Conservation (phyloP, 2,797 vertebrate species). For the Alosa sapidissima region DNA sequence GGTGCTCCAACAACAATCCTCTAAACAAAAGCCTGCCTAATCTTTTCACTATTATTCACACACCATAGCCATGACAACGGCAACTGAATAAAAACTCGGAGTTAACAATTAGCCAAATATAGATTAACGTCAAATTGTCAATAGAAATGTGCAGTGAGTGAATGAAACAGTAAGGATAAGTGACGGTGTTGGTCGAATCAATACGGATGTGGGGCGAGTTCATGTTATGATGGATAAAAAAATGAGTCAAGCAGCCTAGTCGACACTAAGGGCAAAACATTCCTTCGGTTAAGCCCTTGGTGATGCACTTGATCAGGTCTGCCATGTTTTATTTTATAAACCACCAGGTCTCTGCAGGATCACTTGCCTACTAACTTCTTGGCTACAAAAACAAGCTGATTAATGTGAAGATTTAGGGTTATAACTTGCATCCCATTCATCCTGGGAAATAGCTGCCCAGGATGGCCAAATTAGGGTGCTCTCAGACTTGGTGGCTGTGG, state of each 20-base stretch:
- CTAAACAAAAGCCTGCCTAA: constrained; percentile 1
- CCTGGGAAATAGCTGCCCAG: neutral
- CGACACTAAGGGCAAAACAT: neutral
- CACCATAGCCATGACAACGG: neutral
- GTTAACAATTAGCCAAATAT: neutral
- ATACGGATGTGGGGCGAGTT: neutral
- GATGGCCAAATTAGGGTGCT: constrained; percentile 3
- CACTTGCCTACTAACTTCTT: neutral
- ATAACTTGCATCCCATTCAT: neutral
- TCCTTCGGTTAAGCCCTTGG: neutral
- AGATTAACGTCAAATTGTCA: neutral
- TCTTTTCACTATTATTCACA: constrained; percentile 1
- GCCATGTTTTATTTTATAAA: neutral
- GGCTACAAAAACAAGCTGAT: neutral
- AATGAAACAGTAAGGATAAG: neutral
- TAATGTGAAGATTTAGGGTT: neutral
- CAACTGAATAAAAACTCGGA: neutral
- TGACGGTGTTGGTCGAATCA: neutral
- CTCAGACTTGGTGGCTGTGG: constrained; percentile 4
- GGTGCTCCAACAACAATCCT: neutral
- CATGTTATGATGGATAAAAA: neutral
- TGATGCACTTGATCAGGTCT: neutral
- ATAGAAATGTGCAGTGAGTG: neutral
- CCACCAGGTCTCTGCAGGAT: neutral
- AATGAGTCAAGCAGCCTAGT: neutral